Evolutionary conservation across 2,113 vertebrate genomes (phyloP).

Genomic region (Oreocharis arfaki): DNA sequence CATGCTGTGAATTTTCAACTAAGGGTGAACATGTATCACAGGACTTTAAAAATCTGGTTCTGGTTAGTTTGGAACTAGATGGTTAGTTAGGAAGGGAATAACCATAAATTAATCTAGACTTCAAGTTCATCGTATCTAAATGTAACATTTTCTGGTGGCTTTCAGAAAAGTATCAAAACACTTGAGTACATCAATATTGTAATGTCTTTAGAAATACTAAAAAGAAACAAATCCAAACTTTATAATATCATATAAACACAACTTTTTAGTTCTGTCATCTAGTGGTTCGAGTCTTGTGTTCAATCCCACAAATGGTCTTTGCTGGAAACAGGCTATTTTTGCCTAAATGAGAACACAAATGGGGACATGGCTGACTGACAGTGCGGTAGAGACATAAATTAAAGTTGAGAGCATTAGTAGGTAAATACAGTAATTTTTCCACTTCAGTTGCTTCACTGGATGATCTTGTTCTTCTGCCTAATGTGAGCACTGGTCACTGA

Average conservation of each 20-base stretch:
- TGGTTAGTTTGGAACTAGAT: not conserved
- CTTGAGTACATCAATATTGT: not conserved
- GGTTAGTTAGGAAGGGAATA: not conserved
- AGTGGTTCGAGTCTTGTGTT: not conserved
- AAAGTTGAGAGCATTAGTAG: constrained; percentile 16
- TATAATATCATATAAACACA: not conserved
- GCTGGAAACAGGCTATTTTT: constrained; percentile 13
- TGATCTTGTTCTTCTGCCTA: not conserved
- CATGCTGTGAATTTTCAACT: not conserved
- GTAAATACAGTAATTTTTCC: constrained; percentile 11
- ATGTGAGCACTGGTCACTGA: not conserved
- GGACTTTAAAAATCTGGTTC: not conserved
- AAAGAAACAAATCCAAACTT: not conserved
- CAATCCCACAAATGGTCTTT: constrained; percentile 9
- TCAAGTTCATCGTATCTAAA: not conserved
- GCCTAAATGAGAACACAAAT: constrained; percentile 48
- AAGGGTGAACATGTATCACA: not conserved
- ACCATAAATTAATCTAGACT: not conserved
- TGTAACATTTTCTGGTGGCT: not conserved
- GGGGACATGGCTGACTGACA: not conserved
- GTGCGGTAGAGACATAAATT: not conserved
- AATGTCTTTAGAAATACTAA: not conserved
- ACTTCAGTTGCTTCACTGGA: not conserved
- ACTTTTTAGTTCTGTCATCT: constrained; percentile 23
- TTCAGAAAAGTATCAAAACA: not conserved